Percentiles rank a stretch among this genome's conserved stretches.
Evolutionary conservation across 2,888 invertebrate species (phyloP).

Genomic region (Tipula helvola): DNA sequence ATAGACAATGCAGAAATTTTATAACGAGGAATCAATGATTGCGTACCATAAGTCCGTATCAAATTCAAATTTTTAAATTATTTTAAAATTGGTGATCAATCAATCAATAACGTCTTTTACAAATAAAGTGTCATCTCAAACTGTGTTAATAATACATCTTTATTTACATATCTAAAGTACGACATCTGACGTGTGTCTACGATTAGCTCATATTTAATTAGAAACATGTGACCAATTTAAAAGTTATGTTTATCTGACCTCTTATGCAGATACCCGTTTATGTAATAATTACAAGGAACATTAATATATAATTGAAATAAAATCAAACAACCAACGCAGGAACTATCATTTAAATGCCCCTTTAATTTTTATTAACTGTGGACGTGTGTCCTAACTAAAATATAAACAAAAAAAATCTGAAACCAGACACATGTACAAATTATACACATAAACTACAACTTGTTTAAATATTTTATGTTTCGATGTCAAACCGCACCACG

Average conservation of each 20-base stretch:
- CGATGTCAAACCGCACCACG: background rate
- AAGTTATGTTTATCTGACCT: background rate
- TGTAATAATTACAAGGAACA: background rate
- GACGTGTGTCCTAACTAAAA: constrained; percentile 12
- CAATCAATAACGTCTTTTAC: background rate
- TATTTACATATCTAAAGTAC: background rate
- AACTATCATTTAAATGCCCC: background rate
- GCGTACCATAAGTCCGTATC: background rate
- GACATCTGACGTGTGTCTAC: background rate
- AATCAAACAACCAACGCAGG: background rate
- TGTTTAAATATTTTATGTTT: background rate
- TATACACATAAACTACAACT: background rate
- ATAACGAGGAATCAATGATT: background rate
- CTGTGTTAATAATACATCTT: background rate
- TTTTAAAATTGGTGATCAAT: background rate
- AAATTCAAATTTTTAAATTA: background rate
- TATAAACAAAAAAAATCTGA: background rate
- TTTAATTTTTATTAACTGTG: constrained; percentile 13
- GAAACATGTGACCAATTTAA: background rate
- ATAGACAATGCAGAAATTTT: background rate
- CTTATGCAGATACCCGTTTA: background rate
- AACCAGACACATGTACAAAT: background rate
- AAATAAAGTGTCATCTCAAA: background rate
- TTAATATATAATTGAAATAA: background rate
- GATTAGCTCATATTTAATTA: background rate